Conservation (phyloP, 2,888 invertebrate species). For the Coremacera marginata region DNA sequence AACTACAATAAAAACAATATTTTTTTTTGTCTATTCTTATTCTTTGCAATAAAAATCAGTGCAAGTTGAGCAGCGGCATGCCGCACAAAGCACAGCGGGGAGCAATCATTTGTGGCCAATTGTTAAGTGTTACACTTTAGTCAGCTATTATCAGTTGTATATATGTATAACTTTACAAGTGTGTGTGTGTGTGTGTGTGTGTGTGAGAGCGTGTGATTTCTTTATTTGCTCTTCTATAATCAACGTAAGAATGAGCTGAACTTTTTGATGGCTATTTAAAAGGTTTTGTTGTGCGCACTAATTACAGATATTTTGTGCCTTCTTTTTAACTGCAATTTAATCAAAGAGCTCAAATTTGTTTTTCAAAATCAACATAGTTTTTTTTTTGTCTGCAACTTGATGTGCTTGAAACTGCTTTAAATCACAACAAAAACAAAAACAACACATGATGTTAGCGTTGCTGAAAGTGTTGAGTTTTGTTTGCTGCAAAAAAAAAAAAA, state of each 20-base stretch:
- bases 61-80: not conserved
- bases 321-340: constrained; percentile 32
- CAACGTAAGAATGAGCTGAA: not conserved
- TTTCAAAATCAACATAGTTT: not conserved
- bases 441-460: not conserved
- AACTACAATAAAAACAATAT: not conserved
- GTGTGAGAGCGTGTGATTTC: not conserved
- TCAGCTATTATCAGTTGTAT: not conserved
- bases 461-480: not conserved
- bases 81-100: not conserved
- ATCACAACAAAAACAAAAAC: not conserved
- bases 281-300: constrained; percentile 33
- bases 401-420: not conserved
- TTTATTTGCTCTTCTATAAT: not conserved
- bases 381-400: not conserved
- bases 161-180: too few relatives aligned
- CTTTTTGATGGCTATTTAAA: constrained; percentile 32
- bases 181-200: too few relatives aligned
- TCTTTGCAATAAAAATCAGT: constrained; percentile 15
- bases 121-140: constrained; percentile 14
- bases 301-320: constrained; percentile 28
- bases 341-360: constrained; percentile 7
- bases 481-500: not conserved
- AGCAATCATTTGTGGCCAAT: not conserved
- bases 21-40: too few relatives aligned